Base-by-base conservation (phyloP, 2,113 vertebrate species). In the Heliornis fulica region DNA sequence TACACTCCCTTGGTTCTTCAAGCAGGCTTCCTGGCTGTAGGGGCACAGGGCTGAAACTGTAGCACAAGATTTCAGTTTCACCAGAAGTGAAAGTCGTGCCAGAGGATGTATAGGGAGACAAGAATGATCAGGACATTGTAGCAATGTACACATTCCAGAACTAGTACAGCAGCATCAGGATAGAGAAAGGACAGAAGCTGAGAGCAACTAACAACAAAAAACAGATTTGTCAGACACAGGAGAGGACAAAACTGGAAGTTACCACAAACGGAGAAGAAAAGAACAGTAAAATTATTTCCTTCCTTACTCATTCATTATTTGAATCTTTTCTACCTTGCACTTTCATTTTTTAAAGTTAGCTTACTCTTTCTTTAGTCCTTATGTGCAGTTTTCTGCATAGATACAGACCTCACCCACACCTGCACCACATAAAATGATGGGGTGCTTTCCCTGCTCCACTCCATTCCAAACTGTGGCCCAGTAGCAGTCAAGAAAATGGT, bases 41-140 rank as follows among this genome's bases (percentile, higher is more conserved):
- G 28, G 28, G 11, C 22, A 63, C 0, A 0, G 0, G 56, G 11
- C 5, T 70, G 51, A 51, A 75, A 51, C 11, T 5, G 12, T 31
- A 29, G 38, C 41, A 71, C 15, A 34, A 18, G 23, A 28, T 9
- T 36, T 34, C 57, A 65, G n/a, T 15, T 53, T 46, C 26, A 29
- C 12, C 38, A 53, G n/a, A 77, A 34, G 14, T 23, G 45, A 38
- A 70, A 56, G 18, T 22, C 36, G 51, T 57, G 19, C 28, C 64
- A 20, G 57, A 32, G 23, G 26, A 56, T 38, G 56, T 22, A 11
- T 38, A n/a, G 16, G 45, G 32, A 79, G 40, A 54, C 36, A 60
- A 61, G 31, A 2, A 3, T 45, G 15, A 83, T 34, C 8, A 21
- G 26, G 13, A 54, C 60, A 78, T 21, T 3, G 3, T 28, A 66